These are phyloP conservation scores for Xestia sexstrigata DNA, from an alignment of 2,888 invertebrate genomes.

Conservation along the genomic window DNA sequence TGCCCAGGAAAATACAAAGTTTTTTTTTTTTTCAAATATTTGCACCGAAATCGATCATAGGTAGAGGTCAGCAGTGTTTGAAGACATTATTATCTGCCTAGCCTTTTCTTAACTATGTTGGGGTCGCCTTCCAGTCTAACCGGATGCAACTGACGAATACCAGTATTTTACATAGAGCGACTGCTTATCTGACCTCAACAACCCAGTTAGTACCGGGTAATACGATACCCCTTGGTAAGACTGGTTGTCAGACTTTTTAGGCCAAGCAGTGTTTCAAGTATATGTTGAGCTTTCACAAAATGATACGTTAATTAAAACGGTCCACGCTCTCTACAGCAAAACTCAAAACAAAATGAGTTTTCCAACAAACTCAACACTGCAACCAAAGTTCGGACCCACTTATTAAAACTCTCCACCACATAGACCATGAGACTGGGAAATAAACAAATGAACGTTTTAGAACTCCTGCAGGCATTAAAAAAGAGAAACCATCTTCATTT, in stretches of 20 bases:
- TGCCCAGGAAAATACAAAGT: background rate
- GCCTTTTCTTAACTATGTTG: too few species aligned
- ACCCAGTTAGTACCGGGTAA: too few species aligned
- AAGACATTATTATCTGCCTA: too few species aligned
- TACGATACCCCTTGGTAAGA: too few species aligned
- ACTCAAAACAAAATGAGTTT: slow-evolving; percentile 8
- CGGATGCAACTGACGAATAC: too few species aligned
- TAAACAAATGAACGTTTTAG: slow-evolving; percentile 50
- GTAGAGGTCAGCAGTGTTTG: background rate
- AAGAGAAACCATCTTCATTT: slow-evolving; percentile 73
- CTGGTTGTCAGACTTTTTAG: too few species aligned
- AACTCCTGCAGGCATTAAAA: slow-evolving; percentile 26
- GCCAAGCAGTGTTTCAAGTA: too few species aligned
- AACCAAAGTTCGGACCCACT: slow-evolving; percentile 19
- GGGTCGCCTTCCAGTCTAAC: too few species aligned
- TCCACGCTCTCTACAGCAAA: background rate
- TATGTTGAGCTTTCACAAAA: too few species aligned
- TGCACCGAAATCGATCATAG: background rate
- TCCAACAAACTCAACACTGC: slow-evolving; percentile 17
- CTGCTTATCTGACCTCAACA: too few species aligned
- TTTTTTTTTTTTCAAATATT: background rate
- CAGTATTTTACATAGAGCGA: too few species aligned
- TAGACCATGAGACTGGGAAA: slow-evolving; percentile 20
- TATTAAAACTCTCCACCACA: slow-evolving; percentile 24
- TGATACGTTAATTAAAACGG: background rate